Conservation (phyloP, 1,140 invertebrate genomes). For the Himalopsyche phryganea region DNA sequence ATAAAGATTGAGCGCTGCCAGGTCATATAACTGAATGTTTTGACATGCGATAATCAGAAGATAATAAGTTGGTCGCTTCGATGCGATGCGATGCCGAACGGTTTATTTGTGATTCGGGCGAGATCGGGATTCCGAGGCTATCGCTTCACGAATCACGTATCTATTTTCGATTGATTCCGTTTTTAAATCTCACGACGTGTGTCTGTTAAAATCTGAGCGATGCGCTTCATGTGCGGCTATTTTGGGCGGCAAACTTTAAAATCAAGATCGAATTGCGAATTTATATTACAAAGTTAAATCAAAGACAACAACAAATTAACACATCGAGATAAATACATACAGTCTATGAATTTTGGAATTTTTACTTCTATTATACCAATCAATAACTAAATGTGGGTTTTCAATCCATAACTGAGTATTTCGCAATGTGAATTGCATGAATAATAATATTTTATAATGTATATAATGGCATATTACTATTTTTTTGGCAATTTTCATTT, state of each 20-base stretch:
- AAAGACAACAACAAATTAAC: too few species aligned
- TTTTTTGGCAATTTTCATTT: too few species aligned
- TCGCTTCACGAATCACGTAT: conserved; percentile 1
- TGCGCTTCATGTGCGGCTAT: too few species aligned
- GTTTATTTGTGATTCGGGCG: conserved; percentile 20
- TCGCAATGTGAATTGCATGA: too few species aligned
- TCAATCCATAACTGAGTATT: background rate
- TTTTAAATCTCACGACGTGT: conserved; percentile 11
- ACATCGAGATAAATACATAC: too few species aligned
- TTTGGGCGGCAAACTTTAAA: conserved; percentile 13
- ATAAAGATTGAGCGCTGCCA: too few species aligned
- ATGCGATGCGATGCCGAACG: conserved; percentile 20
- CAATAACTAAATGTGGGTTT: background rate
- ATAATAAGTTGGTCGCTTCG: conserved; percentile 41
- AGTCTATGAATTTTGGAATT: background rate
- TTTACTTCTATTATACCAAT: background rate
- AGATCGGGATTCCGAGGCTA: conserved; percentile 4
- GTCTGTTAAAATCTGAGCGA: conserved; percentile 2
- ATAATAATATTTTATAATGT: too few species aligned
- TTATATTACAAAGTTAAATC: background rate
- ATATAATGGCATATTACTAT: too few species aligned
- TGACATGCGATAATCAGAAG: conserved; percentile 56
- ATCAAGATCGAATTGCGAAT: conserved; percentile 6
- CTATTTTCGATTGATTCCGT: conserved; percentile 15
- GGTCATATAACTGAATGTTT: conserved; percentile 40